Conservation (phyloP, 2,113 vertebrate genomes). For the Heterochromis multidens region DNA sequence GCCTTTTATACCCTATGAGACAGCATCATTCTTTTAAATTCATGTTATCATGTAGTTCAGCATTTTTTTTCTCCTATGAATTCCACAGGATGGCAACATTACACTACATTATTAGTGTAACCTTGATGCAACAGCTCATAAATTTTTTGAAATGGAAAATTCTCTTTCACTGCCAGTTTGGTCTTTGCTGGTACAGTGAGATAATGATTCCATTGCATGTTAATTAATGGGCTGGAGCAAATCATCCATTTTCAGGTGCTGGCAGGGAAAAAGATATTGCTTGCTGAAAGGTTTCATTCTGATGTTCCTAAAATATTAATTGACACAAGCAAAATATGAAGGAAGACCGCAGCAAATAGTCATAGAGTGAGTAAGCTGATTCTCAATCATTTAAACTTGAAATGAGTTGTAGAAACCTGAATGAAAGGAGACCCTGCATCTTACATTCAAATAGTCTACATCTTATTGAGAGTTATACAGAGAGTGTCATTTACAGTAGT, state of each 20-base stretch:
- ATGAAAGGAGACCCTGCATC: neutral
- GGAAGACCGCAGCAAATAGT: neutral
- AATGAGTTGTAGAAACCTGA: neutral
- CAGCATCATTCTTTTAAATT: neutral
- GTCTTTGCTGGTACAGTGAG: slow-evolving; percentile 1
- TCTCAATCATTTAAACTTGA: neutral
- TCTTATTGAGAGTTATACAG: neutral
- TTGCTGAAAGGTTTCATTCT: neutral
- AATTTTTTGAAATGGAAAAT: slow-evolving; percentile 2
- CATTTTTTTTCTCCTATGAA: slow-evolving; percentile 28
- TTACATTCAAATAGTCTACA: neutral
- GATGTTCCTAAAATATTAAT: neutral
- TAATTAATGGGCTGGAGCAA: slow-evolving; percentile 25
- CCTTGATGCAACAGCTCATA: slow-evolving; percentile 9
- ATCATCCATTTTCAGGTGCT: slow-evolving; percentile 18
- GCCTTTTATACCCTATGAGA: neutral
- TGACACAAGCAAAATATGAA: neutral
- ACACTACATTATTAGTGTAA: slow-evolving; percentile 39
- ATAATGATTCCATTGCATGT: slow-evolving; percentile 29
- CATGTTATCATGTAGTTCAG: neutral
- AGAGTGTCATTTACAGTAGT: neutral
- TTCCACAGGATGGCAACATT: slow-evolving; percentile 63
- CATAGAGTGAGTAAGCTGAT: neutral
- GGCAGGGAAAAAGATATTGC: neutral
- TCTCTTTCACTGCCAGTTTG: neutral